Base-by-base conservation (phyloP, 2,888 invertebrate genomes). In the Troilus luridus region DNA sequence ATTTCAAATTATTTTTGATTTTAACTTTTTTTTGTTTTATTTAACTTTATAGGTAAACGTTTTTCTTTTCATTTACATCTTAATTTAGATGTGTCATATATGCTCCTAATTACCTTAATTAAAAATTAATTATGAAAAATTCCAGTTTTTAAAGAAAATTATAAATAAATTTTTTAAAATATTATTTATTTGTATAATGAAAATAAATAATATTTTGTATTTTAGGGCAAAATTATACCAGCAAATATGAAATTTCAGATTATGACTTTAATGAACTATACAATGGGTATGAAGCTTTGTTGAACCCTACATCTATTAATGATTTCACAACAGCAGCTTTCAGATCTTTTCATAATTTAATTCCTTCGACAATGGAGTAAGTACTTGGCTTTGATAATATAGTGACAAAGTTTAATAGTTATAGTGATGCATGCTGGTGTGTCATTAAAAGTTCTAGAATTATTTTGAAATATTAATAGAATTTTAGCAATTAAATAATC, bases 321-420 rank as follows among this genome's bases (percentile, higher is more conserved):
- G 96, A 96, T 93, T 96, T 96, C 93, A 95, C 97, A 0, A 96
- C 95, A 0, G 96, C 96, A 9, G 97, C 97, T 8, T 96, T 96
- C 93, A 95, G 97, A 94, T 96, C 96, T 93, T 96, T 97, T 95
- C 97, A 97, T 93, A 95, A 96, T 0, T 94, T 96, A 77, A 96
- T 97, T 92, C 95, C 96, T 91, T 96, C 96, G 92, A 95, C 95
- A 93, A 94, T 97, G 88, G 95, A 96, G 97, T 96, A 95, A 94
- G 96, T 95, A 92, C 88, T 27, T 54, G n/a, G 17, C 56, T 41
- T 81, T 59, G 14, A 54, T 9, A 54, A 54, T 85, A 56, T n/a
- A 27, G 1, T 27, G 17, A 27, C 41, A 77, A 0, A 41, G 21
- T 72, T n/a, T 14, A 72, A 27, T 72, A 14, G 11, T 72, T 12